Evolutionary conservation across 2,113 vertebrate species (phyloP).

Genomic region (Copsychus sechellarum): DNA sequence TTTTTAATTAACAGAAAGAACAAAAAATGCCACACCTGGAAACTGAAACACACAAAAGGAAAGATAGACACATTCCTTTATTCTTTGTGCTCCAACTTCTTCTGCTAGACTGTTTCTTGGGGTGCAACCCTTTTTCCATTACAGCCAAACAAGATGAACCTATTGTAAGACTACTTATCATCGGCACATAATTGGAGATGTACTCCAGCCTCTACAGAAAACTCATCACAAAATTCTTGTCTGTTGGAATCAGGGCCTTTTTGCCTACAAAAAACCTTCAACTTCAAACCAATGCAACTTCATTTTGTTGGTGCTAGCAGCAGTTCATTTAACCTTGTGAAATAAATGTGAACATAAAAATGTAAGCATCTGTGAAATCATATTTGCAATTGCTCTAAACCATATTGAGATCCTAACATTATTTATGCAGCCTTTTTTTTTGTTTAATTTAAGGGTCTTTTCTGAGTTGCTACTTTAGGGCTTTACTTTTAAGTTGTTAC

Average conservation of each 20-base stretch:
- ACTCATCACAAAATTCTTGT: not conserved
- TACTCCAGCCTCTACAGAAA: not conserved
- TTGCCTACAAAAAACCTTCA: not conserved
- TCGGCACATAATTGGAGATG: not conserved
- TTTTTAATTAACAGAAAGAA: not conserved
- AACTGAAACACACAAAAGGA: not conserved
- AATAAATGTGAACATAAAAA: constrained; percentile 29
- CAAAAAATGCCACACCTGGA: not conserved
- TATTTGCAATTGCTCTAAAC: constrained; percentile 1
- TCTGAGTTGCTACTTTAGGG: not conserved
- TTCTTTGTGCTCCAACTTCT: fast-evolving
- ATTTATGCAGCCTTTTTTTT: constrained; percentile 1
- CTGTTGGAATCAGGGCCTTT: not conserved
- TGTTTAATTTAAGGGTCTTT: not conserved
- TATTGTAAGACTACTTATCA: not conserved
- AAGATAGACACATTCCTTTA: not conserved
- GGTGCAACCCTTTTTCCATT: not conserved
- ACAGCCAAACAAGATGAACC: not conserved
- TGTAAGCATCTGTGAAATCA: constrained; percentile 20
- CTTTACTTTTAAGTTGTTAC: not conserved
- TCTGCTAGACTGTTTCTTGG: not conserved
- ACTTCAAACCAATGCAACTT: not conserved
- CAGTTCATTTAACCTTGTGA: constrained; percentile 19
- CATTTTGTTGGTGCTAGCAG: not conserved
- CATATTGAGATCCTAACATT: not conserved